Evolutionary conservation across 2,888 invertebrate species (phyloP), one percentile per base, ranked within the genome.

Genomic region (Macaria liturata): DNA sequence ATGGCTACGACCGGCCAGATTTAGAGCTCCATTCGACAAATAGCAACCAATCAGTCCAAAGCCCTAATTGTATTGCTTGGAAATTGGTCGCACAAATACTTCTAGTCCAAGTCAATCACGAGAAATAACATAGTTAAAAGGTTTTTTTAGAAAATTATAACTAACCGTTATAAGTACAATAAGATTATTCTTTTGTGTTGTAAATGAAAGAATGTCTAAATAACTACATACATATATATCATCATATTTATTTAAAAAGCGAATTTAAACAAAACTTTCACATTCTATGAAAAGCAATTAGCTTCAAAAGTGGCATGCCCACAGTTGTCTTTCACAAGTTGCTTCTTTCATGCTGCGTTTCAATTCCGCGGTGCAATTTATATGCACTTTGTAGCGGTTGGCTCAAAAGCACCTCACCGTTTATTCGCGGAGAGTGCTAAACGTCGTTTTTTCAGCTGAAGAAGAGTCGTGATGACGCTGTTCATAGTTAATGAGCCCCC

Each of bases 401-500:
- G 65, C 75, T 88, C 82, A 87, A 89, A 89, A 88, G 88, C 82
- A 74, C 72, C 83, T 83, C 79, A 65, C 76, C 71, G 65, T 83
- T 90, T 87, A 88, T 84, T 86, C 81, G 74, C 70, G 70, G 74
- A 81, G 84, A 85, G 88, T 84, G 86, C 82, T 86, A 81, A 88
- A 83, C 77, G 80, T 69, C 78, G 82, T 86, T 90, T 91, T 90
- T 90, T 86, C 84, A 78, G 65, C 79, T 83, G 83, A 88, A 88
- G 88, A 89, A 84, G 86, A 83, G 79, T 82, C 88, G 88, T 91
- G 90, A 91, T 90, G 91, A 91, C 84, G 80, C 73, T 84, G 85
- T 90, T 90, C 90, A 91, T 91, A 91, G 85, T 91, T 91, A 90
- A 91, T 91, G 91, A 91, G 90, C 84, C 84, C 78, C 81, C 78